Base-by-base conservation (phyloP, 1,140 invertebrate species). In the Bathynomus jamesi region DNA sequence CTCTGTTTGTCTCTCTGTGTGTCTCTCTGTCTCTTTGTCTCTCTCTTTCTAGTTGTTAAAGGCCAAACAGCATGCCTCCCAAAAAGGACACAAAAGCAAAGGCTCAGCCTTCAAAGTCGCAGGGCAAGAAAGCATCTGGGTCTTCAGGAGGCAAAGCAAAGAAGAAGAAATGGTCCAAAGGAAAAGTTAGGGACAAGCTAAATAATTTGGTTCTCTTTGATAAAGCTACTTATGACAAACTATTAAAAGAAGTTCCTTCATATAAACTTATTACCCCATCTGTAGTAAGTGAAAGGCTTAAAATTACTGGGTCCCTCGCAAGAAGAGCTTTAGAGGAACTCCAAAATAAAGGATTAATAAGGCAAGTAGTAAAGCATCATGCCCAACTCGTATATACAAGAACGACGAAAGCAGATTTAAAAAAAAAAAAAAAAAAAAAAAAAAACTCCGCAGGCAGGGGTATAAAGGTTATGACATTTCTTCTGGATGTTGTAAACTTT, bases 261-360 rank as follows among this genome's bases (percentile, higher is more conserved):
- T 99, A 98, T 85, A 99, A 99, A 85, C 84, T 99, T 69, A 99
- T 99, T 82, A 99, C 98, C 40, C 98, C 98, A 31, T 97, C 96
- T 17, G 95, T 99, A 63, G 95, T 99, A 2, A 98, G 95, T 81
- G 98, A 99, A 88, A 90, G 98, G 80, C 85, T 99, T 81, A 99
- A 99, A 86, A 93, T 99, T 75, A 86, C 96, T 79, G 97, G 95
- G 73, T 99, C 96, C 29, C 85, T 99, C 17, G 98, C 98, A 1
- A 91, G 95, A 82, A 87, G 90, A 81, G 96, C 94, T 63, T 86
- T 99, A 10, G 89, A 92, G 74, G 96, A 99, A 85, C 87, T 99
- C 46, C 89, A 92, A 79, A 88, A 92, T 76, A 96, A 96, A 87
- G 94, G 92, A n/a, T n/a, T n/a, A 75, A 97, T 99, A 82, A 95